Conservation (phyloP, 2,113 vertebrate species). For the Rhabdomys dilectus region DNA sequence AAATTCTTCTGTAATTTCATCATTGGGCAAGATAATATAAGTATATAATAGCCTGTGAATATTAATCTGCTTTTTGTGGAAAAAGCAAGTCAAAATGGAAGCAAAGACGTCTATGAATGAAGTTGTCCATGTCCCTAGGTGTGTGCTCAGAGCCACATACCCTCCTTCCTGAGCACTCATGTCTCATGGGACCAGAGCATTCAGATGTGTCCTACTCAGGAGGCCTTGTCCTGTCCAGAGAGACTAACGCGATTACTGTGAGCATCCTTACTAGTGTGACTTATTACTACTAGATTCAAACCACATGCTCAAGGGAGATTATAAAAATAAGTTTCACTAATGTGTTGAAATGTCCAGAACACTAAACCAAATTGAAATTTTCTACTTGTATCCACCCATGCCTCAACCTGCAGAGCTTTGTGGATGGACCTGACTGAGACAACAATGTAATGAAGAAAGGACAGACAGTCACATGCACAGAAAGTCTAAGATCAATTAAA, state of each 20-base stretch:
- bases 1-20: neutral
- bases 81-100: neutral
- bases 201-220: neutral
- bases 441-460: neutral
- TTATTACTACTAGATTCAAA: neutral
- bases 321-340: neutral
- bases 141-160: neutral
- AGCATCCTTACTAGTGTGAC: neutral
- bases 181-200: neutral
- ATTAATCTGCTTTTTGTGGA: neutral
- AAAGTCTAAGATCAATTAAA: neutral
- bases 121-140: neutral
- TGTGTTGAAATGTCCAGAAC: neutral
- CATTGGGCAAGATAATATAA: no score
- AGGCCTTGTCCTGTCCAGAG: neutral
- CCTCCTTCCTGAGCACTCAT: neutral
- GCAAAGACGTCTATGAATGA: neutral
- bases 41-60: neutral
- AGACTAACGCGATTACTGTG: neutral
- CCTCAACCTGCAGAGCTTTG: neutral
- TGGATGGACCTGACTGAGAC: neutral
- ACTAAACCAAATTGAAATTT: conserved; percentile 27
- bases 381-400: neutral
- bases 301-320: neutral
- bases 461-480: neutral